Base-by-base conservation (phyloP, 2,888 invertebrate species). In the Deroplatys truncata region DNA sequence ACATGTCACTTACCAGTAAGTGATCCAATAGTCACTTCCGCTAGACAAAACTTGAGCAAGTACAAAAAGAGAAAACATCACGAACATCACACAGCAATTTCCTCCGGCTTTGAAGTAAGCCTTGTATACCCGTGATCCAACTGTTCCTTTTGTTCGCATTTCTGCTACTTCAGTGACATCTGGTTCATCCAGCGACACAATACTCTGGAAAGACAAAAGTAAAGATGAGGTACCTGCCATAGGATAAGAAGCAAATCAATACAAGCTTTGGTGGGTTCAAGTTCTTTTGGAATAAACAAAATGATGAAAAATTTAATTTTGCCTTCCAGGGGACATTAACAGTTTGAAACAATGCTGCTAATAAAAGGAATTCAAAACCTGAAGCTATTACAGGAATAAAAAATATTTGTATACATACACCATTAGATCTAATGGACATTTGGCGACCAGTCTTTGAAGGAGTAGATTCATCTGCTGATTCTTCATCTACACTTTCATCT, bases 41-140 rank as follows among this genome's bases (percentile, higher is more conserved):
- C 96, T 96, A 2, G 95, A 96, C n/a, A 95, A 92, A 0, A 93
- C 92, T 91, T 96, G 96, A 0, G 96, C 94, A 25, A 95, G 25
- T 1, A 96, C 15, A 91, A 96, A 97, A 49, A 96, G 94, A 4
- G 95, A 85, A 7, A 96, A 91, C 93, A 97, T 95, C 0, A 95
- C 92, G 28, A 94, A 91, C 82, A 96, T 94, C 7, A 96, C 92
- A 85, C 95, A 94, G 91, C 95, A 95, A 91, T 96, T 95, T 0
- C 97, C 97, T 85, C 97, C 96, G 5, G 97, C 96, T 25, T 93
- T 93, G 90, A 97, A 94, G 93, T 98, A 98, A 25, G 96, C 95
- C 85, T 94, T 94, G 93, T 98, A 98, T 0, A 96, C 93, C 82
- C 92, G 31, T 0, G 88, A 87, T 16, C 84, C 89, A 28, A 91